Evolutionary conservation across 2,888 invertebrate species (phyloP), one percentile per base, ranked within the genome.

Genomic region (Dryobotodes eremita): DNA sequence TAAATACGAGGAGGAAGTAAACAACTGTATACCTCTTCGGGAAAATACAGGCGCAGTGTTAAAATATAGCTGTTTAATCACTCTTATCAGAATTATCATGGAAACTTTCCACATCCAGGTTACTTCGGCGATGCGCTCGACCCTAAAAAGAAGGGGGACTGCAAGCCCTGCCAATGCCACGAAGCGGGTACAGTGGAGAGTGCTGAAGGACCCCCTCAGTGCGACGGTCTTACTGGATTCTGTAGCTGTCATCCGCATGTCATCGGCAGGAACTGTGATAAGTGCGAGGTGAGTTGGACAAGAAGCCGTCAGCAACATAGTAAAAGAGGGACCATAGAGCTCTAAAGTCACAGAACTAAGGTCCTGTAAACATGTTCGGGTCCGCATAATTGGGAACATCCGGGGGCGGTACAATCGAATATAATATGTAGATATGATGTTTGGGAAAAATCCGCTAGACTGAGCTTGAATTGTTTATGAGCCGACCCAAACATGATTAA

Each of bases 41-140:
- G 13, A 48, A 36, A 36, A 48, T 5, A 36, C 1, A 71, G 46
- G 46, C 46, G 46, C 46, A 10, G 36, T 61, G 20, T 53, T 50
- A 31, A 46, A 69, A n/a, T 55, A 46, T 10, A 50, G 13, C 13
- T 71, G 1, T 20, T 10, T 48, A 57, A 75, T 20, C 4, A 75
- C 4, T 48, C 23, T 61, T 36, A 36, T 17, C 23, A 10, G 15
- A 23, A 69, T 53, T 55, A 10, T 57, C 1, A 75, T 17, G 6
- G 36, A 48, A 55, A 53, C 13, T 57, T 13, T 26, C 31, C 6
- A 13, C 42, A 89, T 77, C 20, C 75, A 98, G 98, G 99, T 83
- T 99, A 98, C 97, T 99, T 98, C 94, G 99, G 99, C 15, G 99
- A 99, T 93, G 99, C 99, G 0, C 95, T 99, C 48, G 98, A 98